Percentiles rank a stretch among this genome's conserved stretches.
These are phyloP conservation scores for Acanthoscelides obtectus DNA, from an alignment of 2,888 invertebrate genomes.

Conservation along the genomic window DNA sequence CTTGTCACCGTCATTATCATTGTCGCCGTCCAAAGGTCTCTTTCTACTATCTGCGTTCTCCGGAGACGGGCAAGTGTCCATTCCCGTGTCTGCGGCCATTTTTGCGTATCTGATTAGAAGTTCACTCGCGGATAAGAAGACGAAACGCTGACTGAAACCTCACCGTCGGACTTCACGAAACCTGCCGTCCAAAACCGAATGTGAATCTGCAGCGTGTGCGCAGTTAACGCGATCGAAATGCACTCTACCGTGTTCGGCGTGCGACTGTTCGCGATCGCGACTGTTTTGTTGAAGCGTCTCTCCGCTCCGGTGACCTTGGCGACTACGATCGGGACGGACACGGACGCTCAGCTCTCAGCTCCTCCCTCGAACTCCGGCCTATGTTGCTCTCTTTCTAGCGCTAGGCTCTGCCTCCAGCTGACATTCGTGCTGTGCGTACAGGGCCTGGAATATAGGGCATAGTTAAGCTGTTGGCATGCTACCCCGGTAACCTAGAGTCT, in stretches of 20 bases:
- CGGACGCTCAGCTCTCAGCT: not conserved
- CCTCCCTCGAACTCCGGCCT: not conserved
- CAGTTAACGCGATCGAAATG: not conserved
- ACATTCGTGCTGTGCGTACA: not conserved
- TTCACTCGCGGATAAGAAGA: not conserved
- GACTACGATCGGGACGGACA: not conserved
- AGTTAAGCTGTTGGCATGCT: not conserved
- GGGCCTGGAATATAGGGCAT: not conserved
- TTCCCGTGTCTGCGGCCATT: constrained; percentile 90
- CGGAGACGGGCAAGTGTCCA: constrained; percentile 92
- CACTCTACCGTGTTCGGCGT: not conserved
- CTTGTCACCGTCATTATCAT: constrained; percentile 82
- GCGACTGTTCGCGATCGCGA: not conserved
- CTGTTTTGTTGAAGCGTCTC: not conserved
- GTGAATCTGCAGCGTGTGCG: not conserved
- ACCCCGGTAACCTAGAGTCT: not conserved
- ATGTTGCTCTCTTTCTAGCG: not conserved
- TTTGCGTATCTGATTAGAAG: constrained; percentile 47
- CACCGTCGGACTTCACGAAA: too few relatives aligned
- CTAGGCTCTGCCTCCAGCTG: not conserved
- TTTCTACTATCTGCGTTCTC: constrained; percentile 88
- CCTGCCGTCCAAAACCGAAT: not conserved
- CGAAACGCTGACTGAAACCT: not conserved
- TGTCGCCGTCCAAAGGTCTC: constrained; percentile 82
- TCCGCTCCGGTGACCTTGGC: not conserved